Percentiles rank a stretch among this genome's conserved stretches.
Conservation (phyloP, 1,140 invertebrate genomes). For the Hycleus cichorii region DNA sequence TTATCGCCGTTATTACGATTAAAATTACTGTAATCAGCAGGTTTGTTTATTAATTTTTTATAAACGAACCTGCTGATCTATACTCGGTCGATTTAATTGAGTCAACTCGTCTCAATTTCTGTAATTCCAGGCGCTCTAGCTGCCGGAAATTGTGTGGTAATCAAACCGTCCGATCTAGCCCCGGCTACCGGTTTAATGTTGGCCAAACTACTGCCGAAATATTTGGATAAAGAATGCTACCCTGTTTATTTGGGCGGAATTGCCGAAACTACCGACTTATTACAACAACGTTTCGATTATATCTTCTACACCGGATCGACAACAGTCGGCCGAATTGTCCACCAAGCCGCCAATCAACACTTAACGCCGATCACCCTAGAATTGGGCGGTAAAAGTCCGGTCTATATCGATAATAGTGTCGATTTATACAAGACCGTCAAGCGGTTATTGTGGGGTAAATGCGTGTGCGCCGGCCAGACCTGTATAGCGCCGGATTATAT, state of each 20-base stretch:
- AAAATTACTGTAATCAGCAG: too few relatives aligned
- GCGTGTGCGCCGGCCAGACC: constrained; percentile 90
- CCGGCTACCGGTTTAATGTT: constrained; percentile 65
- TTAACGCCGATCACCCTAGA: constrained; percentile 93
- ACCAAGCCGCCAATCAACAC: constrained; percentile 81
- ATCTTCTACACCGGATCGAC: constrained; percentile 96
- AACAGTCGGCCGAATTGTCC: constrained; percentile 80
- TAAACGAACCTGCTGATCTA: too few relatives aligned
- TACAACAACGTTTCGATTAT: constrained; percentile 90
- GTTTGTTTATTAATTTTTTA: too few relatives aligned
- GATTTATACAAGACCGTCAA: constrained; percentile 64
- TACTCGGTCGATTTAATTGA: too few relatives aligned
- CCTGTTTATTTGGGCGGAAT: constrained; percentile 67
- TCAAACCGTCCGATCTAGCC: constrained; percentile 95
- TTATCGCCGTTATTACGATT: too few relatives aligned
- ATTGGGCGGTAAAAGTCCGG: constrained; percentile 82
- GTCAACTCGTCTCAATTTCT: constrained; percentile 9
- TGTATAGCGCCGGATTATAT: constrained; percentile 98
- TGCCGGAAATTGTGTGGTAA: constrained; percentile 88
- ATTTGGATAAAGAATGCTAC: constrained; percentile 64
- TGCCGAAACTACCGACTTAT: constrained; percentile 73
- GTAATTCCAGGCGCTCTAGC: constrained; percentile 61
- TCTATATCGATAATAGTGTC: constrained; percentile 47
- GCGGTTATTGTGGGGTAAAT: constrained; percentile 95
- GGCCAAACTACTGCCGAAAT: constrained; percentile 75